A percentile compares a stretch with the other conserved stretches of the same genome.
Evolutionary conservation across 2,113 vertebrate genomes (phyloP).

Genomic region (Strix aluco): DNA sequence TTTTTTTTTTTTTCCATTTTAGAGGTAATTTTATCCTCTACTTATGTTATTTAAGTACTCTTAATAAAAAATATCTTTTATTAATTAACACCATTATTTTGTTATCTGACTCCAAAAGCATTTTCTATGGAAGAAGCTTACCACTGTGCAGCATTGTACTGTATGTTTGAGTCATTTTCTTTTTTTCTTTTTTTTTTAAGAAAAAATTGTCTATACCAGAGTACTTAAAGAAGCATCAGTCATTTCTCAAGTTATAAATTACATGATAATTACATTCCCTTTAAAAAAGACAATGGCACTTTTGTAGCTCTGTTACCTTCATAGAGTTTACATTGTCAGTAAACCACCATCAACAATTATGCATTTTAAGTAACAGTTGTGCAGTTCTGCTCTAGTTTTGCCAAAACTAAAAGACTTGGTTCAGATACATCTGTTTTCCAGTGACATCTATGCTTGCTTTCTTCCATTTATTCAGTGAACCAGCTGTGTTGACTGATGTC

Average conservation of each 20-base stretch:
- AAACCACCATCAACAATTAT: background rate
- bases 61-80: background rate
- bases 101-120: background rate
- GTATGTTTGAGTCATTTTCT: background rate
- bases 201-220: background rate
- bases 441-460: background rate
- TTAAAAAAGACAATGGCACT: background rate
- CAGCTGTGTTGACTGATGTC: constrained; percentile 39
- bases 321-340: background rate
- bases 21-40: background rate
- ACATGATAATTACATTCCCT: background rate
- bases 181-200: background rate
- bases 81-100: background rate
- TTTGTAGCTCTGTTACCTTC: background rate
- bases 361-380: background rate
- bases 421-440: background rate
- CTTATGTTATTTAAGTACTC: background rate
- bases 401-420: background rate
- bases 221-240: background rate
- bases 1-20: background rate
- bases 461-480: constrained; percentile 4
- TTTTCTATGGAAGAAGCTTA: background rate
- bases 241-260: background rate
- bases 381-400: background rate
- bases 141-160: background rate